Evolutionary conservation across 2,888 invertebrate genomes (phyloP), one percentile per base, ranked within the genome.

Genomic region (Stenodema calcarata): DNA sequence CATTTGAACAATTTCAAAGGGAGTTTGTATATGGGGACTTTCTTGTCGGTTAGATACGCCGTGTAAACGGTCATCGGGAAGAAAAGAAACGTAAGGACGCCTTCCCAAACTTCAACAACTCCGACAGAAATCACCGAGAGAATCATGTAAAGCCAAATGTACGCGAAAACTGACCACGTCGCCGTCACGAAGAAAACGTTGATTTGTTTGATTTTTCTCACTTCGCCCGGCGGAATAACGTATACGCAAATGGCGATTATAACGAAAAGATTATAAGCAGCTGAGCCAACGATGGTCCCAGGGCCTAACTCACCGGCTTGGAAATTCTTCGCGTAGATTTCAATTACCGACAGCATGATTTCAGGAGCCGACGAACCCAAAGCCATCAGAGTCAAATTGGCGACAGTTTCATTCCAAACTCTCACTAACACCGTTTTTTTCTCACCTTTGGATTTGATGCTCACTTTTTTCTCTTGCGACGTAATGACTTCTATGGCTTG

Each of bases 401-500:
- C 99, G 70, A 99, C 99, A 1, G 99, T 99, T 91, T 99, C 99
- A 92, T 99, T 99, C 99, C 99, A 99, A 88, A 99, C 96, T 87
- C 99, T 94, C 18, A 99, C 99, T 81, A 95, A 95, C 70, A 99
- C 93, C 89, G 96, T 96, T 90, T 98, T 96, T 16, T 94, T 94
- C 88, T 97, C 97, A 90, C 96, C 96, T 89, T 96, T 95, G 89
- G 96, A 95, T 90, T 96, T 96, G 87, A 99, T 95, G 90, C 95
- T 95, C 90, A 99, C 95, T 91, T 98, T 97, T 90, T 97, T 96
- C 91, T 99, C 99, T 91, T 98, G 96, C 0, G 99, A 98, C 83
- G 99, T 99, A 91, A 99, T 99, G 89, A 98, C 98, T 93, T 99
- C 99, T 91, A 99, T 99, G 90, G 99, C 96, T 69, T 98, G 98